Base-by-base conservation (phyloP, 2,888 invertebrate genomes). In the Phania funesta region DNA sequence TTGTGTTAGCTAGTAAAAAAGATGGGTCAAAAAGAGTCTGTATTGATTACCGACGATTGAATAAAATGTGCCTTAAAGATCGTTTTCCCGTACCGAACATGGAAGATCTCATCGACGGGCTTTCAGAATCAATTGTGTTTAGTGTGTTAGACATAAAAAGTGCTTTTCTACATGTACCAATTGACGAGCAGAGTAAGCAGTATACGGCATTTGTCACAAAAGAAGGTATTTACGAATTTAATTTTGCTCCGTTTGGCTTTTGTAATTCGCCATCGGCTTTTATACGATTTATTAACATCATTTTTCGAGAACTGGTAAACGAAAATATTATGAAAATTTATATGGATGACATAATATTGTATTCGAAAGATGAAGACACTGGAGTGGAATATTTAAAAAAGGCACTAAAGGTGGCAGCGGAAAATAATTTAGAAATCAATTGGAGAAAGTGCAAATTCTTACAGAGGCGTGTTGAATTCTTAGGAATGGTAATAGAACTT, bases 251-350 rank as follows among this genome's bases (percentile, higher is more conserved):
- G 2, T 77, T 77, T 52, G 80, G 83, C 29, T 29, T 29, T 29
- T 29, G 29, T 29, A 76, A 76, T 24, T 77, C 77, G 0, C 74
- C 80, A 18, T 52, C 77, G n/a, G 60, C 16, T 2, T 79, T 84
- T 35, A 71, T 81, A 38, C 20, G 74, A 9, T 81, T 65, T 46
- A 41, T 83, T 9, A 82, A 50, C 29, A 18, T 64, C 18, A 52
- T 83, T 4, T 84, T 84, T 58, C 79, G 71, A 38, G 35, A 80
- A n/a, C 35, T 74, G 2, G 65, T 84, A 20, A 44, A 13, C 9
- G 13, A 73, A 38, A 68, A 60, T 48, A 65, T 58, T 24, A 58
- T 78, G 65, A 29, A n/a, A 35, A 35, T 35, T 9, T 35, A 35
- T 35, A 35, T 35, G 35, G 35, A 35, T 9, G 35, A 35, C 9